Conservation (phyloP, 2,797 vertebrate species). For the Propithecus perrieri region DNA sequence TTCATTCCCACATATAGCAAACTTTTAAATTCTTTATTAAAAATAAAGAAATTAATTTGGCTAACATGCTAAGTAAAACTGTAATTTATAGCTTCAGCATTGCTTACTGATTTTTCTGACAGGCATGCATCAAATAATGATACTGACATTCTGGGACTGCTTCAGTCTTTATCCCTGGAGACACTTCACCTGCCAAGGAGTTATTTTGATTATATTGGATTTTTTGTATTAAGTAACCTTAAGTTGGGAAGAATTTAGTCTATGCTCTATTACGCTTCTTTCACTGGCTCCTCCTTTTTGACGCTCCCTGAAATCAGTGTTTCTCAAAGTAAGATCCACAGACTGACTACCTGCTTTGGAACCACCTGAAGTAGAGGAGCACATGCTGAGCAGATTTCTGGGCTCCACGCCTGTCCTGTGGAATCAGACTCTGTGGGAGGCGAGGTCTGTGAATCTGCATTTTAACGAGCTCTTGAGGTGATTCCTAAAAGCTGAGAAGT, state of each 20-base stretch:
- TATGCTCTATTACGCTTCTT: neutral
- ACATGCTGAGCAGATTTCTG: neutral
- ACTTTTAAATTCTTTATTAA: neutral
- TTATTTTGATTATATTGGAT: neutral
- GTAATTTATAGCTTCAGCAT: neutral
- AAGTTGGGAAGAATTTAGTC: neutral
- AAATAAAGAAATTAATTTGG: neutral
- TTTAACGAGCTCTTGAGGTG: neutral
- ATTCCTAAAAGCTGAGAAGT: too few species aligned
- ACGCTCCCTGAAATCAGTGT: neutral
- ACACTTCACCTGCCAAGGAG: neutral
- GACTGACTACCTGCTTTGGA: neutral
- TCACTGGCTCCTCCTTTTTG: neutral
- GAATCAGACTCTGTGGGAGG: neutral
- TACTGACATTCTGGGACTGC: neutral
- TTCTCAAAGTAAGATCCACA: neutral
- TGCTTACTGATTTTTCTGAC: neutral
- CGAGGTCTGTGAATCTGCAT: neutral
- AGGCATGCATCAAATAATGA: neutral
- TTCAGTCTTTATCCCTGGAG: neutral
- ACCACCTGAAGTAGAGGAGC: neutral
- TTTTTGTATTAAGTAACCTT: neutral
- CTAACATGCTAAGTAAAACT: neutral
- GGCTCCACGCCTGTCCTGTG: neutral
- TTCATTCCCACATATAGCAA: neutral